These are phyloP conservation scores for Ernsta delagoae DNA, from an alignment of 2,888 invertebrate species.

Conservation along the genomic window DNA sequence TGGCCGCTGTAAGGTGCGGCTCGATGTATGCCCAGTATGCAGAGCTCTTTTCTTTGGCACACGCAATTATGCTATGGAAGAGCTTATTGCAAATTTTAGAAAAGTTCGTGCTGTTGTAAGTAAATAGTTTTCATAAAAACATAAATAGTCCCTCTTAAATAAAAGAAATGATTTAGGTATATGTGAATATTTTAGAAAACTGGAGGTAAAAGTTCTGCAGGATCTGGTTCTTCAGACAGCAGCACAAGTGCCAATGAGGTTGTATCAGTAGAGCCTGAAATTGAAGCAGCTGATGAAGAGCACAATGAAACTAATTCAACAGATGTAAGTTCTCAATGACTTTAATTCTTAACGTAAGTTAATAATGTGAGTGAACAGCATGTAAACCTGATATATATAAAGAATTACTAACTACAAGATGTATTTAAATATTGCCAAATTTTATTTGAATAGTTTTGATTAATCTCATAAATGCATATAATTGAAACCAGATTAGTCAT, in stretches of 20 bases:
- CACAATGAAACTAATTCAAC: conserved; percentile 56
- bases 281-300: conserved; percentile 58
- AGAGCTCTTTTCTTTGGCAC: conserved; percentile 78
- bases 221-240: conserved; percentile 55
- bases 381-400: too few relatives aligned
- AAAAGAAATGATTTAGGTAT: too few relatives aligned
- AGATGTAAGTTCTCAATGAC: conserved; percentile 53
- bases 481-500: too few relatives aligned
- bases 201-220: conserved; percentile 68
- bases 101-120: conserved; percentile 76
- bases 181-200: conserved; percentile 65
- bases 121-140: conserved; percentile 41
- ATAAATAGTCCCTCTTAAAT: too few relatives aligned
- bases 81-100: conserved; percentile 77
- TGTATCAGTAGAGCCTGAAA: conserved; percentile 56
- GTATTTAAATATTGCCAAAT: too few relatives aligned
- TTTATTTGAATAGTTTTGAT: too few relatives aligned
- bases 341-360: too few relatives aligned
- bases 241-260: conserved; percentile 56
- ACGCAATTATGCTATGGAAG: conserved; percentile 84
- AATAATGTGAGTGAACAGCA: too few relatives aligned
- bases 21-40: conserved; percentile 81
- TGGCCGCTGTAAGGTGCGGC: conserved; percentile 72
- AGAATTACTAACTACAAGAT: too few relatives aligned
- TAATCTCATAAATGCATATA: too few relatives aligned